Percentiles rank a stretch among this genome's conserved stretches.
phyloP scores from a whole-genome alignment of 2,113 vertebrate genomes.

The Pitta sordida region DNA sequence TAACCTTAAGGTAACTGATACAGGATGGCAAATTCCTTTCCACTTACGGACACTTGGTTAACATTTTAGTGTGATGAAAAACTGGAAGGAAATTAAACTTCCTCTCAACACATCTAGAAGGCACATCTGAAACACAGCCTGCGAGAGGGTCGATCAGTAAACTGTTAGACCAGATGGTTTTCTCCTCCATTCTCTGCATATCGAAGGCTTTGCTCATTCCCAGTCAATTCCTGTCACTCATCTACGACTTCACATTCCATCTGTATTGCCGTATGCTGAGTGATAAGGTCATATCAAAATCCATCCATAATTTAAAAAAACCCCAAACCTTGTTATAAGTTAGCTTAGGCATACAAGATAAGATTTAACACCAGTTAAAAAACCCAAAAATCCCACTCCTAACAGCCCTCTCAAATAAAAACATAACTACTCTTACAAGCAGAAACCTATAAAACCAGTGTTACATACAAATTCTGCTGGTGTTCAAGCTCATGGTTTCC shows the following conservation, averaged over 20 bases:
- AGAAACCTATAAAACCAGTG: not conserved
- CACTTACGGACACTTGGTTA: not conserved
- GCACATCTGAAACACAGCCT: not conserved
- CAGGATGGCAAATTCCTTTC: not conserved
- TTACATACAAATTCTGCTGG: not conserved
- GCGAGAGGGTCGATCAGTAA: not conserved
- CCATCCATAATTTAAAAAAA: not conserved
- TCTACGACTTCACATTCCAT: conserved; percentile 11
- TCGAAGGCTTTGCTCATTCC: not conserved
- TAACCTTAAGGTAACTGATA: not conserved
- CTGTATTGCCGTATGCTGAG: conserved; percentile 22
- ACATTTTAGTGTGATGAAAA: not conserved
- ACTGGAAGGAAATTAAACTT: not conserved
- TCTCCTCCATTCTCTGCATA: not conserved
- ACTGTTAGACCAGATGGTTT: conserved; percentile 3
- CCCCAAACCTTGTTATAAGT: not conserved
- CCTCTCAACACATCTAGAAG: not conserved
- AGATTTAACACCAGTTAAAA: not conserved
- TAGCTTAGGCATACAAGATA: not conserved
- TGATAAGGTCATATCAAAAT: conserved; percentile 11
- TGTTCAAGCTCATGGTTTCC: not conserved
- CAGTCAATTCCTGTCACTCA: conserved; percentile 10
- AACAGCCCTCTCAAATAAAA: not conserved
- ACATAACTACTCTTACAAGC: not conserved
- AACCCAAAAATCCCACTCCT: not conserved